Conservation (phyloP, 2,888 invertebrate species). For the Agapostemon virescens region DNA sequence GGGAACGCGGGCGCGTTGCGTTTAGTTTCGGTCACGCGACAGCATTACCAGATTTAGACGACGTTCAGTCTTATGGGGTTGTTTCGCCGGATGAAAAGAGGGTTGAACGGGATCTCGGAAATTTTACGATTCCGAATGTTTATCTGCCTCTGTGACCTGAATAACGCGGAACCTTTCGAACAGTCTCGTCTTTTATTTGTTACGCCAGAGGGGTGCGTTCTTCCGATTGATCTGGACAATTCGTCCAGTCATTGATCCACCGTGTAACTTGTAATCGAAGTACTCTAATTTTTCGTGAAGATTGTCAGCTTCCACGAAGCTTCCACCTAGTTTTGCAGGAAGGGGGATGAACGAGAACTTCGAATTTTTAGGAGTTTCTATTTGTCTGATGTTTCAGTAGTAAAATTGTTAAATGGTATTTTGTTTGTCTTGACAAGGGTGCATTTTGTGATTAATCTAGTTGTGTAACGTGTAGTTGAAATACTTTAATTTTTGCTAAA, state of each 20-base stretch:
- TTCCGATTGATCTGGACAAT: not conserved
- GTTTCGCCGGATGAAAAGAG: not conserved
- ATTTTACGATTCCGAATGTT: constrained; percentile 32
- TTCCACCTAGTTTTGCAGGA: not conserved
- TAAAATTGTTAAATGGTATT: not conserved
- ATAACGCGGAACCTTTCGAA: not conserved
- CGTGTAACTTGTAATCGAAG: not conserved
- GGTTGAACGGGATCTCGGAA: not conserved
- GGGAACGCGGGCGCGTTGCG: constrained; percentile 20
- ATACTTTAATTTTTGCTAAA: not conserved
- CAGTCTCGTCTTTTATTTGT: not conserved
- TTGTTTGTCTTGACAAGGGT: not conserved
- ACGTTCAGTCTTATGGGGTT: constrained; percentile 10
- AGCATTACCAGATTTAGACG: constrained; percentile 14
- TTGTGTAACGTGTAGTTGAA: not conserved
- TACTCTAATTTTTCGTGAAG: not conserved
- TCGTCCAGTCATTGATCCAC: not conserved
- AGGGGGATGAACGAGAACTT: not conserved
- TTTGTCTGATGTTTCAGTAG: not conserved
- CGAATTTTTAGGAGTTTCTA: constrained; percentile 30
- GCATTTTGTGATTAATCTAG: no score
- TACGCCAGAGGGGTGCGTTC: not conserved
- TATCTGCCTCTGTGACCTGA: not conserved
- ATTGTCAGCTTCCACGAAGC: not conserved
- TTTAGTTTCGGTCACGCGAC: constrained; percentile 37